Percentiles rank a stretch among this genome's conserved stretches.
Evolutionary conservation across 2,888 invertebrate genomes (phyloP).

Genomic region (Timandra comae): DNA sequence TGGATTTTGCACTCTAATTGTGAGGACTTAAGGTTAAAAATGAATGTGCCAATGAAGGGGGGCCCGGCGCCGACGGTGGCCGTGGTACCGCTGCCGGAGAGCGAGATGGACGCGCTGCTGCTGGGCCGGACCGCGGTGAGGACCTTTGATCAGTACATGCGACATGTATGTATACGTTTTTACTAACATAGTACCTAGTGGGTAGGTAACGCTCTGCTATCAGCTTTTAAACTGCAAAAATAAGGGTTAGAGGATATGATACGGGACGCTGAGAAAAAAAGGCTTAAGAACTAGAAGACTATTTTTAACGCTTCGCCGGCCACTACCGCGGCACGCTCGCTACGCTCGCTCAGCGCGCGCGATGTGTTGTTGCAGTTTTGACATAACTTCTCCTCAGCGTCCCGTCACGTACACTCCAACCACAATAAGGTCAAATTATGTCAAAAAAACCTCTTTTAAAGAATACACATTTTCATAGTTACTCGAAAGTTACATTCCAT

Average conservation of each 20-base stretch:
- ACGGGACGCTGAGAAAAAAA: too few species aligned
- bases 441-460: too few species aligned
- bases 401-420: too few species aligned
- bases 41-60: constrained; percentile 56
- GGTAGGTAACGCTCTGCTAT: neutral
- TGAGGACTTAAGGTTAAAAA: constrained; percentile 13
- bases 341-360: neutral
- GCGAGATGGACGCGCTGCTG: constrained; percentile 88
- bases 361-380: neutral
- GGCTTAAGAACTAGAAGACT: too few species aligned
- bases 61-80: constrained; percentile 76
- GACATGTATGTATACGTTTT: constrained; percentile 66
- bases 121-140: constrained; percentile 88
- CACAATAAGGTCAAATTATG: too few species aligned
- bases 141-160: constrained; percentile 75
- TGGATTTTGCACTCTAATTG: neutral
- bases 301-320: too few species aligned
- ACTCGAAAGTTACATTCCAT: too few species aligned
- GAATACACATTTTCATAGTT: too few species aligned
- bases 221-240: neutral
- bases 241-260: neutral
- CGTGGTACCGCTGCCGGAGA: constrained; percentile 80
- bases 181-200: neutral
- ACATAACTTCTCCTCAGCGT: too few species aligned
- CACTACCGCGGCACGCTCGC: too few species aligned